Base-by-base conservation (phyloP, 2,113 vertebrate genomes). In the Silurus meridionalis region DNA sequence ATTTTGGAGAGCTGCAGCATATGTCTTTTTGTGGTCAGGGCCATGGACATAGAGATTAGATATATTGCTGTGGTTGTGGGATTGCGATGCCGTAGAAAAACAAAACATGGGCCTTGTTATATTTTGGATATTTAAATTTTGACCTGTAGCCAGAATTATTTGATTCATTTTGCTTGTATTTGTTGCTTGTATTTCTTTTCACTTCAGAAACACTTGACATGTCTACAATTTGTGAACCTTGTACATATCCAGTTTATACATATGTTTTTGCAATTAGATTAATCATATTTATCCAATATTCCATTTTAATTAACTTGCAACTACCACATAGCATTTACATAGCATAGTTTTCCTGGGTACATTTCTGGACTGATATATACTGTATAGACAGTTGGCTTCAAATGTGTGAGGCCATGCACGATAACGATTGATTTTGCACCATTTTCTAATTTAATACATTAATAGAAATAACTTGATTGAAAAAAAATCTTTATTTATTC, bases 11-110 rank as follows among this genome's bases (percentile, higher is more conserved):
- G 23, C 53, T 89, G 75, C 85, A 78, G 82, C 37, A 75, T 82
- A 67, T 82, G 71, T 84, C 69, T 87, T 87, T 90, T 80, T 85
- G 89, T 72, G 85, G 84, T 85, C 85, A 84, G 67, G 72, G 63
- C 61, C 25, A 66, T 83, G 74, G 53, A 86, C 85, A 28, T 82
- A 71, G 57, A 89, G 69, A 87, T 83, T 86, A 81, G 84, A 71
- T 82, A 88, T 87, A 50, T 83, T 88, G 82, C 64, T 90, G 58
- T 61, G 83, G 87, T 85, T 88, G 80, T 85, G 83, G n/a, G 48
- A 80, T 80, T 25, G 75, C 11, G n/a, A 89, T 84, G 87, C 52
- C n/a, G 58, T 86, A 61, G 0, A 75, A 85, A 85, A 84, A 77
- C 8, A 87, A 88, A 89, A 85, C 81, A 88, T 72, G 23, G 63